These are phyloP conservation scores for Aratinga solstitialis DNA, from an alignment of 2,797 vertebrate genomes.

Conservation along the genomic window DNA sequence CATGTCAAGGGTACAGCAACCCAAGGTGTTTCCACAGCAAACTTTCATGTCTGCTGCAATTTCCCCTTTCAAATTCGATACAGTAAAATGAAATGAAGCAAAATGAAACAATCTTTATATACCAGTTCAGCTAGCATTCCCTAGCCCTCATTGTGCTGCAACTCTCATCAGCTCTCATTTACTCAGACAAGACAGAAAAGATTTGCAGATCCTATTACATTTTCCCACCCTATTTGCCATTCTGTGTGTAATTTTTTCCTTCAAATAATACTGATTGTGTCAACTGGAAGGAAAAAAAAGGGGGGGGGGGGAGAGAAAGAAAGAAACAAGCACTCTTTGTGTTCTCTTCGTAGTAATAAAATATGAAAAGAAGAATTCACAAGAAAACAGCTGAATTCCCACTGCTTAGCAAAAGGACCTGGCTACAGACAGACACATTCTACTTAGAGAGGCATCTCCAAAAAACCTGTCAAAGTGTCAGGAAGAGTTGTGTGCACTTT, in stretches of 20 bases:
- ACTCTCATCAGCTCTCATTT: constrained; percentile 73
- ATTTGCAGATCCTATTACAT: constrained; percentile 71
- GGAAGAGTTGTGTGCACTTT: background rate
- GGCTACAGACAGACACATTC: constrained; percentile 3
- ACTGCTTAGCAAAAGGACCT: constrained; percentile 17
- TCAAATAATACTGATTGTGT: constrained; percentile 68
- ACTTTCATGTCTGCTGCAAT: constrained; percentile 48
- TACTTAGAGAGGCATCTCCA: background rate
- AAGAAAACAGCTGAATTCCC: constrained; percentile 57
- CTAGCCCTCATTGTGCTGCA: constrained; percentile 58
- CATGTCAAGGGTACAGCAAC: constrained; percentile 32
- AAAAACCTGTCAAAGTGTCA: constrained; percentile 12
- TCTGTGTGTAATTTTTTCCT: constrained; percentile 51
- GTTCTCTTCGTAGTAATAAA: constrained; percentile 43
- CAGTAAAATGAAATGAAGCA: constrained; percentile 60
- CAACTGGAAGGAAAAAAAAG: background rate
- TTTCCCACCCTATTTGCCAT: constrained; percentile 63
- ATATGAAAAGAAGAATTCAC: constrained; percentile 30
- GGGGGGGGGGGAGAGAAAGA: background rate
- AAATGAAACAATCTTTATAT: constrained; percentile 66
- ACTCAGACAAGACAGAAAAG: constrained; percentile 70
- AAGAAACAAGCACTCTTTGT: constrained; percentile 51
- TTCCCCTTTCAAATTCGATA: constrained; percentile 63
- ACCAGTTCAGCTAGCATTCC: constrained; percentile 63
- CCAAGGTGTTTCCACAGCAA: constrained; percentile 36